Percentiles rank a stretch among this genome's conserved stretches.
These are phyloP conservation scores for Lithophane leautieri DNA, from an alignment of 2,888 invertebrate species.

Conservation along the genomic window DNA sequence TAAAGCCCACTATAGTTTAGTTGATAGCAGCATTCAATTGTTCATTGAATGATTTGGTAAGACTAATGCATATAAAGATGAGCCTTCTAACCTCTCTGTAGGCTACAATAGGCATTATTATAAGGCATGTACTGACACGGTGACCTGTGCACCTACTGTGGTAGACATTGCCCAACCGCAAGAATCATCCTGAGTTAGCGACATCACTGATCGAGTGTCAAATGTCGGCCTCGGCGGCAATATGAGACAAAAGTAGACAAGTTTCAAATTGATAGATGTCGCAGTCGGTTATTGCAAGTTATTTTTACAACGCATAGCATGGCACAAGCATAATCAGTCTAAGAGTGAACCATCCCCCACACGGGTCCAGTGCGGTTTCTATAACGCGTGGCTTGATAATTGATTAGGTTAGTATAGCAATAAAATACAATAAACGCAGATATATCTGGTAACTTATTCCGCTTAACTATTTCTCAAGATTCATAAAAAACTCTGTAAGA, in stretches of 20 bases:
- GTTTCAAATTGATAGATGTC: slow-evolving; percentile 4
- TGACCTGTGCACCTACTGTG: slow-evolving; percentile 34
- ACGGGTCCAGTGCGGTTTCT: too few species aligned
- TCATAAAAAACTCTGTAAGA: too few species aligned
- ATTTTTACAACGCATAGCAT: background rate
- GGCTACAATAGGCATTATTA: slow-evolving; percentile 42
- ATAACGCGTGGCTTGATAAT: background rate
- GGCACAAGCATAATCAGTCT: background rate
- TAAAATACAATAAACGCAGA: too few species aligned
- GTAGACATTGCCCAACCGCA: slow-evolving; percentile 36
- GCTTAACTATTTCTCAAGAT: too few species aligned
- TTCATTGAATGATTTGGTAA: slow-evolving; percentile 14
- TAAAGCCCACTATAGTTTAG: background rate
- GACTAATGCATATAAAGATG: slow-evolving; percentile 31
- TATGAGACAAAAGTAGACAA: slow-evolving; percentile 3
- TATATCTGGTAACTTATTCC: too few species aligned
- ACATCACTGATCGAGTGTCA: slow-evolving; percentile 13
- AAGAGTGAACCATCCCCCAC: background rate
- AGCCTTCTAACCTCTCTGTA: slow-evolving; percentile 1
- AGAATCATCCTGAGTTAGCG: slow-evolving; percentile 22
- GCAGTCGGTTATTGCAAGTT: background rate
- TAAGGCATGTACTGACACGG: slow-evolving; percentile 31
- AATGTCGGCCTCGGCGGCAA: background rate
- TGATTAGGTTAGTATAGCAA: background rate
- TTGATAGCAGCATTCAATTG: background rate